A percentile compares a stretch with the other conserved stretches of the same genome.
Evolutionary conservation across 2,113 vertebrate genomes (phyloP).

Genomic region (Microtus pennsylvanicus): DNA sequence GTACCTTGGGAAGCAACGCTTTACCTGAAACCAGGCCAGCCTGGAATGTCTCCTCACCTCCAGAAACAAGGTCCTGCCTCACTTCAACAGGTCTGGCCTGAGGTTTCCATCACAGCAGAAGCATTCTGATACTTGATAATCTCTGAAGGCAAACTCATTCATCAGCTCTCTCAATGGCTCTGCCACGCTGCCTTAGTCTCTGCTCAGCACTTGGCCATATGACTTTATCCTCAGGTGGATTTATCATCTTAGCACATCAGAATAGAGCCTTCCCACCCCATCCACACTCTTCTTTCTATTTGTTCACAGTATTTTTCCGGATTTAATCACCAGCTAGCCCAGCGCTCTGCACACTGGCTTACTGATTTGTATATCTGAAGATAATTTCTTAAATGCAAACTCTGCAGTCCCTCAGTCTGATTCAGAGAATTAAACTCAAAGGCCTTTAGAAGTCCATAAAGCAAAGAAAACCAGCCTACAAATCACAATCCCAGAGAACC

Average conservation of each 20-base stretch:
- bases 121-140: constrained; percentile 18
- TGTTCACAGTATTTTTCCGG: background rate
- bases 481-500: no score
- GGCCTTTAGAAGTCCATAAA: constrained; percentile 71
- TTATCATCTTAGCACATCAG: background rate
- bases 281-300: background rate
- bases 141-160: constrained; percentile 44
- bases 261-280: background rate
- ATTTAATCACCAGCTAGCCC: constrained; percentile 59
- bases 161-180: background rate
- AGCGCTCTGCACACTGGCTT: constrained; percentile 1
- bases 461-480: no score
- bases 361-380: constrained; percentile 61
- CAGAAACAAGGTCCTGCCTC: background rate
- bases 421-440: constrained; percentile 62
- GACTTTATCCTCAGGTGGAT: background rate
- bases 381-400: constrained; percentile 56
- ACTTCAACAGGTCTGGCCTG: background rate
- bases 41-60: background rate
- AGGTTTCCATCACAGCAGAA: constrained; percentile 43
- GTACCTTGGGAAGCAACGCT: no score
- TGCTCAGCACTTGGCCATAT: background rate
- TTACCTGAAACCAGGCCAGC: no score
- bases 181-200: background rate
- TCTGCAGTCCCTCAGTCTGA: constrained; percentile 35